Evolutionary conservation across 2,113 vertebrate species (phyloP), one percentile per base, ranked within the genome.

Genomic region (Vulpes lagopus): DNA sequence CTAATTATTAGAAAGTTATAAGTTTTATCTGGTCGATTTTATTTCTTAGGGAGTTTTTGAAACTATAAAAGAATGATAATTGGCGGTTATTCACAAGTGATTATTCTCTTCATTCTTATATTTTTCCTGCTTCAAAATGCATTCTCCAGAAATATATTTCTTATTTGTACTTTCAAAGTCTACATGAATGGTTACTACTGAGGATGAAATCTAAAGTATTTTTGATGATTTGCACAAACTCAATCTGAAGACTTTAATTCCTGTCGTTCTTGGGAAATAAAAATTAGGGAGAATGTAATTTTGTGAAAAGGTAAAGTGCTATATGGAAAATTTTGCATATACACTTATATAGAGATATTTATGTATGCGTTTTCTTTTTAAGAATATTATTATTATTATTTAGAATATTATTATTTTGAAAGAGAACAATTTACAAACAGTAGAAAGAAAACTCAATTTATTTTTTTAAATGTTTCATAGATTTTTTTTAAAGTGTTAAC

Each of bases 111-210:
- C 4, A 82, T 73, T 90, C 25, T 69, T 89, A 4, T 55, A 2
- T 78, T 79, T 92, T 73, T 78, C 1, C 19, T 76, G 53, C 5
- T 35, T 64, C 25, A 83, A 90, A 95, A 95, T 76, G 8, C 53
- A 88, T 79, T 85, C 9, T 11, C 87, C 20, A 74, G 11, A 92
- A 74, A 53, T 76, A 71, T 71, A 27, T 96, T 82, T 81, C 4
- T 76, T 55, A 82, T 90, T 94, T 98, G 20, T 64, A 71, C 11
- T 80, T 91, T 94, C 59, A 93, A 65, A 88, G 25, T 87, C 30
- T 53, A 74, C 1, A 51, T 4, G 64, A 30, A 55, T 0, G 62
- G 5, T 74, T 74, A 83, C 17, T 83, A 59, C 22, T 35, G 22
- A 49, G 10, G 27, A 92, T 82, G 53, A 55, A 95, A 84, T 94